phyloP scores from a whole-genome alignment of 92 coral and sea anemone genomes.

The Bergia puertoricense region DNA sequence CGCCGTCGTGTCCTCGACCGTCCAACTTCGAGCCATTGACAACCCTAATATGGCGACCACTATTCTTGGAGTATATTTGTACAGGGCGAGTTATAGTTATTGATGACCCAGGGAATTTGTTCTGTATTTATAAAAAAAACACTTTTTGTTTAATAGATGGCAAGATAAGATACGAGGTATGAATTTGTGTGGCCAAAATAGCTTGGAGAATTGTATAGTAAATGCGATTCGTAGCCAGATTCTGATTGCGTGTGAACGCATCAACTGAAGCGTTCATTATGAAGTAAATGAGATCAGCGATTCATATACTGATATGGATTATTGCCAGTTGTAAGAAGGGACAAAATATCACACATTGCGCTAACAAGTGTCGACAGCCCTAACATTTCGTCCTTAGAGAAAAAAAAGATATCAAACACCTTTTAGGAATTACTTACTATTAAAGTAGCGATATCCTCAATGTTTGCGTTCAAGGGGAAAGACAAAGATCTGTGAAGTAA shows the following conservation, averaged over 20 bases:
- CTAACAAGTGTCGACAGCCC: slow-evolving; percentile 18
- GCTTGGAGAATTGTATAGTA: neutral
- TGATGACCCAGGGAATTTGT: slow-evolving; percentile 8
- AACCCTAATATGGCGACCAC: slow-evolving; percentile 26
- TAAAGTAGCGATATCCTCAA: slow-evolving; percentile 25
- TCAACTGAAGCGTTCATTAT: neutral
- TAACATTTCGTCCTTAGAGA: neutral
- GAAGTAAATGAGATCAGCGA: neutral
- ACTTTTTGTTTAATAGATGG: neutral
- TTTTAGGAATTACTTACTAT: slow-evolving; percentile 18
- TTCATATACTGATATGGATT: neutral
- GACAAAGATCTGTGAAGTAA: slow-evolving; percentile 7
- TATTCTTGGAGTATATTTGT: slow-evolving; percentile 36
- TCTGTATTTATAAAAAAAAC: slow-evolving; percentile 22
- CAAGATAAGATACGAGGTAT: neutral
- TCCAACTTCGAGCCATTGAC: slow-evolving; percentile 15
- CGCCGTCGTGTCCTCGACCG: slow-evolving; percentile 31
- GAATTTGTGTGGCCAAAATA: neutral
- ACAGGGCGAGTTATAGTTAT: slow-evolving; percentile 27
- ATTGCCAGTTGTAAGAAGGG: neutral
- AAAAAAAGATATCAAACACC: neutral
- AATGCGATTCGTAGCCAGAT: neutral
- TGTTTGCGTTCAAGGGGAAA: slow-evolving; percentile 27
- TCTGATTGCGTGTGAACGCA: neutral
- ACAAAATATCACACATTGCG: slow-evolving; percentile 7